A percentile compares a stretch with the other conserved stretches of the same genome.
These are phyloP conservation scores for Octonoba sinensis DNA, from an alignment of 2,888 invertebrate genomes.

Conservation along the genomic window DNA sequence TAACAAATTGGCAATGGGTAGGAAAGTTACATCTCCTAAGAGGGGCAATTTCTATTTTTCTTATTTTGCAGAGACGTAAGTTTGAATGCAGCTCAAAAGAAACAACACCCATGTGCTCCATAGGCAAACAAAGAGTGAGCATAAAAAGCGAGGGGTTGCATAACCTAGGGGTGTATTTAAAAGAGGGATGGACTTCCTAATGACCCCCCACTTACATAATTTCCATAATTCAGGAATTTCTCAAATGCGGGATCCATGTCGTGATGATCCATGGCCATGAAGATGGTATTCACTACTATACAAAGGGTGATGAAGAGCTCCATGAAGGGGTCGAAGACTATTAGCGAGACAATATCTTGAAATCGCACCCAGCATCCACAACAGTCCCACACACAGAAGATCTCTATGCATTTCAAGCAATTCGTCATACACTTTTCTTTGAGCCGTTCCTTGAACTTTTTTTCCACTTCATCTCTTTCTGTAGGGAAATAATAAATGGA, in stretches of 20 bases:
- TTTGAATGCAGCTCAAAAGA: conserved; percentile 13
- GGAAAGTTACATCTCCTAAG: too few species aligned
- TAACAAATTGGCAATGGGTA: too few species aligned
- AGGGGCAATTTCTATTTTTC: too few species aligned
- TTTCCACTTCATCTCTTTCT: conserved; percentile 80
- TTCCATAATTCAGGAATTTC: conserved; percentile 88
- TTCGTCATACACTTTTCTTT: conserved; percentile 86
- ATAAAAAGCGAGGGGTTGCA: conserved; percentile 2
- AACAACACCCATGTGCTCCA: conserved; percentile 15
- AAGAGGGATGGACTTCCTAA: conserved; percentile 22
- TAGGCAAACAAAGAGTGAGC: conserved; percentile 17
- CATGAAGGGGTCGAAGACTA: conserved; percentile 98
- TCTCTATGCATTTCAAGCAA: conserved; percentile 85
- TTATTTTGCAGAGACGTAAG: too few species aligned
- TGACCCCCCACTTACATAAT: conserved; percentile 82
- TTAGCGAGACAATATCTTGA: conserved; percentile 84
- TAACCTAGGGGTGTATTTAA: conserved; percentile 31
- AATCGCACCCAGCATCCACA: conserved; percentile 92
- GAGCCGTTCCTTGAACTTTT: conserved; percentile 87
- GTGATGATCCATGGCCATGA: conserved; percentile 97
- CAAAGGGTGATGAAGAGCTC: conserved; percentile 98
- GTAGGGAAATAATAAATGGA: conserved; percentile 97
- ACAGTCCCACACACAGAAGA: conserved; percentile 95
- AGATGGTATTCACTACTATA: conserved; percentile 96
- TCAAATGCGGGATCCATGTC: conserved; percentile 92